Evolutionary conservation across 2,113 vertebrate species (phyloP).

Genomic region (Gallinago media): DNA sequence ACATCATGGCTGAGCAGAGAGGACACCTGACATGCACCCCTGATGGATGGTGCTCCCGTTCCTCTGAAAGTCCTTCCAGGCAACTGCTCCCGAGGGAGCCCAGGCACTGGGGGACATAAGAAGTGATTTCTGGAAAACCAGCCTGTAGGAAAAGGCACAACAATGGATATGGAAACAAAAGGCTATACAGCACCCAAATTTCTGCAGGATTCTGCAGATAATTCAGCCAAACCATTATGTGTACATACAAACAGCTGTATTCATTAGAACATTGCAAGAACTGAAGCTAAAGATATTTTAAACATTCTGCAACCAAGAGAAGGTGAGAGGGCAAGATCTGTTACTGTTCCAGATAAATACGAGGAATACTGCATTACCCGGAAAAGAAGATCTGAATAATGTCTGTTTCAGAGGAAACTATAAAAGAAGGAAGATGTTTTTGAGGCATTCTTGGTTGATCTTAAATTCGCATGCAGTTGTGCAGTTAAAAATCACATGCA

Average conservation of each 20-base stretch:
- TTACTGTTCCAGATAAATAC: neutral
- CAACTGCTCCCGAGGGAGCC: neutral
- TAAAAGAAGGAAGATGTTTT: neutral
- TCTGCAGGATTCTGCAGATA: neutral
- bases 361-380: neutral
- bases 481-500: neutral
- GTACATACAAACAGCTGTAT: neutral
- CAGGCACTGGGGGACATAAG: neutral
- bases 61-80: neutral
- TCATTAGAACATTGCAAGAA: neutral
- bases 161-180: neutral
- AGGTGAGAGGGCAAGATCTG: neutral
- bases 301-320: neutral
- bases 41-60: neutral
- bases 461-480: neutral
- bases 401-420: neutral
- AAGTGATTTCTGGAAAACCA: neutral
- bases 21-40: rapidly evolving
- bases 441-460: neutral
- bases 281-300: neutral
- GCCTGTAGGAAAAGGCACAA: neutral
- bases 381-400: neutral
- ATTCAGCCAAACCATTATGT: neutral
- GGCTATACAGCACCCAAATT: neutral
- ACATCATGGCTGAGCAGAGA: neutral